Percentiles rank a stretch among this genome's conserved stretches.
These are phyloP conservation scores for Smittia sp. DNA, from an alignment of 2,888 invertebrate species.

Conservation along the genomic window DNA sequence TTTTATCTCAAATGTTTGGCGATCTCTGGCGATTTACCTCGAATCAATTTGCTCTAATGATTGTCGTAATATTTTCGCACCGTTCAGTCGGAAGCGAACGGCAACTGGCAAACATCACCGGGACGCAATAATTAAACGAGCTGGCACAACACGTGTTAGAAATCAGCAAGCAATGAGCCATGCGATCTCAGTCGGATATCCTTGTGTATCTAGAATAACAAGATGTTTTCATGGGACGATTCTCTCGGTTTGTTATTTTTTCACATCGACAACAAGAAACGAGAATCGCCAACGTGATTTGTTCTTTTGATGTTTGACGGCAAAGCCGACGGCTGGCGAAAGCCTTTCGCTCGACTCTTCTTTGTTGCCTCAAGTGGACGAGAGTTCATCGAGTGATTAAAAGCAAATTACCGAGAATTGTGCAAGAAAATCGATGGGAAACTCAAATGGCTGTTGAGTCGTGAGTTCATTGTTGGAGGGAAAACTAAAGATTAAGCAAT, in stretches of 20 bases:
- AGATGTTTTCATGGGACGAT: conserved; percentile 5
- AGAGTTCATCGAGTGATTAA: background rate
- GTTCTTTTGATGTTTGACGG: conserved; percentile 14
- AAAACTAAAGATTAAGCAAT: conserved; percentile 38
- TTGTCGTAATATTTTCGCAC: too few relatives aligned
- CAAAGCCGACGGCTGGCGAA: background rate
- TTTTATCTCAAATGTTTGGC: too few relatives aligned
- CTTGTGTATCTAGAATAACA: background rate
- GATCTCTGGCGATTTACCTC: too few relatives aligned
- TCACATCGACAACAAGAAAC: conserved; percentile 27
- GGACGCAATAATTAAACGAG: background rate
- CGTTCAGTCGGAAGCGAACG: too few relatives aligned
- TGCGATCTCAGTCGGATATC: conserved; percentile 28
- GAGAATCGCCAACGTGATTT: background rate
- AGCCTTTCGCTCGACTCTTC: background rate
- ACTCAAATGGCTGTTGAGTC: conserved; percentile 15
- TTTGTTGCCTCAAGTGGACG: background rate
- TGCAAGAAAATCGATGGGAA: conserved; percentile 1
- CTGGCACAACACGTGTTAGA: conserved; percentile 33
- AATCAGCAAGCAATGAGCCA: conserved; percentile 32
- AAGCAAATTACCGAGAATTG: background rate
- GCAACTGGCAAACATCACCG: conserved; percentile 2
- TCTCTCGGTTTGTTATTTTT: conserved; percentile 30
- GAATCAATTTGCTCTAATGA: too few relatives aligned
- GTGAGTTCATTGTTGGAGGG: background rate